Evolutionary conservation across 2,797 vertebrate species (phyloP), one percentile per base, ranked within the genome.

Genomic region (Sebastes itinus): DNA sequence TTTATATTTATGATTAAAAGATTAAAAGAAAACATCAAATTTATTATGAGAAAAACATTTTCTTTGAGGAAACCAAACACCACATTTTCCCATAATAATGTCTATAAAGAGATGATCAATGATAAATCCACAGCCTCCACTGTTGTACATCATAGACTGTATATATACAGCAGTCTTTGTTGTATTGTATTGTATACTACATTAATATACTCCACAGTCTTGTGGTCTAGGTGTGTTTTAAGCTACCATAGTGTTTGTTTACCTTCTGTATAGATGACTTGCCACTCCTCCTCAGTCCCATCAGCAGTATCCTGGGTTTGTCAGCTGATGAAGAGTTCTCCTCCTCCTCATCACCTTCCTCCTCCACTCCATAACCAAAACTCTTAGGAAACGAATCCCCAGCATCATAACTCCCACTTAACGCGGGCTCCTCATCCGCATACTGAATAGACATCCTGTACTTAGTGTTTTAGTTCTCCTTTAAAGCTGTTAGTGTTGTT

Each of bases 181-280:
- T 38, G 35, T 38, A 38, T 38, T 38, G 35, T 38, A 13, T 38
- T 38, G 35, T 38, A 38, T 38, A 38, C 35, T 38, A 38, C 35
- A 38, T 38, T 38, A 38, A 38, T 38, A 38, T 38, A 38, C 35
- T 38, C 35, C 35, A 0, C 12, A 13, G 35, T 38, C 35, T 38
- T 42, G 14, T 42, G 38, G 0, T 0, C 1, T 2, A 38, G 13
- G 13, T 42, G 38, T 16, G 38, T 42, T 42, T 42, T 42, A 16
- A 42, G 14, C 35, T 13, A 1, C 5, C 35, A 0, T 38, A 38
- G 35, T 38, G 35, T 38, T 5, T 38, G 12, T 38, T 38, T 38
- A 66, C 97, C 97, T 99, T 99, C 95, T 99, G 98, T 76, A 99
- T 99, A 6, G 97, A 98, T 2, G 97, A 99, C 77, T 99, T 99